These are phyloP conservation scores for Prietella phreatophila DNA, from an alignment of 2,113 vertebrate genomes.

Conservation along the genomic window DNA sequence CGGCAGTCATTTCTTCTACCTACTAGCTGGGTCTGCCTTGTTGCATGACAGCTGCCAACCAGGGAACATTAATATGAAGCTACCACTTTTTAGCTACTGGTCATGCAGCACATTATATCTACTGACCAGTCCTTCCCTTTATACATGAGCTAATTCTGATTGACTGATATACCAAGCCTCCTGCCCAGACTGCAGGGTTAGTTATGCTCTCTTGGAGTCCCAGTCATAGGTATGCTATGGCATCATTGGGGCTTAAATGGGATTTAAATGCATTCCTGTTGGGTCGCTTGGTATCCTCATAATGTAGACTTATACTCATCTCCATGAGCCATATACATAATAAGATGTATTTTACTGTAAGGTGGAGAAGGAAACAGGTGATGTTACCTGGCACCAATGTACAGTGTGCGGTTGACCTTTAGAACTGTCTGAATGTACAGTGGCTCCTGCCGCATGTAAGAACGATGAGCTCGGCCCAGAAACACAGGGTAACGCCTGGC, in stretches of 20 bases:
- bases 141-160: background rate
- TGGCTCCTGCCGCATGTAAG: constrained; percentile 65
- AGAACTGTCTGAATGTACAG: constrained; percentile 90
- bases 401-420: constrained; percentile 90
- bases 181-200: background rate
- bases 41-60: background rate
- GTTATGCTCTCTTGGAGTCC: background rate
- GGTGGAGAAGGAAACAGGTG: background rate
- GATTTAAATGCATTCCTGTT: background rate
- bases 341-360: background rate
- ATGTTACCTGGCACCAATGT: constrained; percentile 90
- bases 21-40: background rate
- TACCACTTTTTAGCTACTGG: background rate
- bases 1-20: background rate
- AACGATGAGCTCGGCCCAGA: constrained; percentile 81
- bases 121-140: background rate
- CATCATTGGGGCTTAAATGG: background rate
- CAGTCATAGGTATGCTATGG: background rate
- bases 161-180: background rate
- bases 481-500: constrained; percentile 88
- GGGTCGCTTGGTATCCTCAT: background rate
- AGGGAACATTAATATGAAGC: background rate
- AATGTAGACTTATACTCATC: background rate
- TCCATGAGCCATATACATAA: background rate
- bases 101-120: background rate